These are phyloP conservation scores for silkworm (Bombyx mori) DNA, from an alignment of 1,140 invertebrate genomes.

Conservation along the genomic window DNA sequence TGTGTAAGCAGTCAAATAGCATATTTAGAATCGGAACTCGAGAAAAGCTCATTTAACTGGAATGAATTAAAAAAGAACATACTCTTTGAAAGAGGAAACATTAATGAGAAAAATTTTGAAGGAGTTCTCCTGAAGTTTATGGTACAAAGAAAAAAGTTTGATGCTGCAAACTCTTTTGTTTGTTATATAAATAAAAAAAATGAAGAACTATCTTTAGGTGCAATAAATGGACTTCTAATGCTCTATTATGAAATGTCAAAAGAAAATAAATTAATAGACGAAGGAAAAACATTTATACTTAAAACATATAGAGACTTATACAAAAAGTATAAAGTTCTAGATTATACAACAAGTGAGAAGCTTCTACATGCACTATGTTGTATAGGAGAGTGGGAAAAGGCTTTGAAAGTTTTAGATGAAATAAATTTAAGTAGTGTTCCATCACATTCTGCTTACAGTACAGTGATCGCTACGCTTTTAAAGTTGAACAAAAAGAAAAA, in stretches of 20 bases:
- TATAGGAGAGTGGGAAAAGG: conserved; percentile 75
- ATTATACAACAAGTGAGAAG: conserved; percentile 71
- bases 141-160: conserved; percentile 42
- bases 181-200: conserved; percentile 67
- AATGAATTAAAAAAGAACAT: conserved; percentile 35
- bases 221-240: conserved; percentile 69
- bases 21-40: conserved; percentile 31
- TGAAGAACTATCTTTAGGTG: conserved; percentile 67
- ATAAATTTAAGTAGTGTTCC: conserved; percentile 61
- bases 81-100: conserved; percentile 32
- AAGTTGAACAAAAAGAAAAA: conserved; percentile 66
- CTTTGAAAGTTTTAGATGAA: conserved; percentile 73
- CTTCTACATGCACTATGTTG: conserved; percentile 74
- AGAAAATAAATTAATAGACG: conserved; percentile 42
- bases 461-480: conserved; percentile 72
- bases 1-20: conserved; percentile 30
- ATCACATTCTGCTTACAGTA: conserved; percentile 49
- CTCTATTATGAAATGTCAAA: conserved; percentile 62
- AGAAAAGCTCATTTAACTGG: conserved; percentile 38
- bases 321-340: conserved; percentile 72
- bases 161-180: conserved; percentile 72
- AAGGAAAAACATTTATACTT: conserved; percentile 72
- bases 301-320: conserved; percentile 68
- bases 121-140: conserved; percentile 71
- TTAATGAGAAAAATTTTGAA: conserved; percentile 72